Conservation (phyloP, 1,140 invertebrate genomes). For the Drosophila kohkoa region DNA sequence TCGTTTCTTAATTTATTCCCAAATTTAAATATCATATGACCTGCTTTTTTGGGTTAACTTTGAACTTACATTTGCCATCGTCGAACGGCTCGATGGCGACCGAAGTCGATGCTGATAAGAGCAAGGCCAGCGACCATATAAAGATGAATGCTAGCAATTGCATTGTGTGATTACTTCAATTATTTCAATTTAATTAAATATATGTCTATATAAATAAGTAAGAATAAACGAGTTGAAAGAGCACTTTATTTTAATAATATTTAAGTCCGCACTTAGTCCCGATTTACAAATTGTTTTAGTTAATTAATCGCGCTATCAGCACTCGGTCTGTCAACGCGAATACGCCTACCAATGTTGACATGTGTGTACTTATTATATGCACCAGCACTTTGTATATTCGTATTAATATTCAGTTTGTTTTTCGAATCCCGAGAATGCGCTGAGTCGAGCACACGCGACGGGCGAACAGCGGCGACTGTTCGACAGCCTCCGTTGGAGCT, state of each 20-base stretch:
- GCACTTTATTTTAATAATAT: slow-evolving; percentile 20
- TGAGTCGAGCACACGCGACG: slow-evolving; percentile 59
- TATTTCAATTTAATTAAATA: slow-evolving; percentile 6
- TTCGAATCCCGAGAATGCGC: background rate
- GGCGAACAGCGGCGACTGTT: slow-evolving; percentile 68
- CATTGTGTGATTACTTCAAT: slow-evolving; percentile 43
- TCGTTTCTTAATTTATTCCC: background rate
- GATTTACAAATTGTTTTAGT: slow-evolving; percentile 3
- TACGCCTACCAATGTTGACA: slow-evolving; percentile 41
- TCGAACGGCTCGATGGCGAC: slow-evolving; percentile 55
- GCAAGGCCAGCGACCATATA: slow-evolving; percentile 31
- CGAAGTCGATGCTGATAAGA: slow-evolving; percentile 57
- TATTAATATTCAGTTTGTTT: background rate
- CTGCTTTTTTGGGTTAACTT: slow-evolving; percentile 4
- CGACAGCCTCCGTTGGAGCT: slow-evolving; percentile 35
- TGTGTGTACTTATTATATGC: slow-evolving; percentile 1
- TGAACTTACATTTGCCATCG: slow-evolving; percentile 81
- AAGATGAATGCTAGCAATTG: slow-evolving; percentile 42
- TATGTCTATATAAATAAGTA: background rate
- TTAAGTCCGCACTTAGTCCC: slow-evolving; percentile 22
- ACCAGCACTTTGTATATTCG: slow-evolving; percentile 1
- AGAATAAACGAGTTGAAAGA: slow-evolving; percentile 1
- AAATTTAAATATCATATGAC: background rate
- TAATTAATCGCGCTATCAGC: slow-evolving; percentile 43
- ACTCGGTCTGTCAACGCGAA: background rate